These are phyloP conservation scores for Elephantulus edwardii DNA, from an alignment of 2,113 vertebrate genomes.

Conservation along the genomic window DNA sequence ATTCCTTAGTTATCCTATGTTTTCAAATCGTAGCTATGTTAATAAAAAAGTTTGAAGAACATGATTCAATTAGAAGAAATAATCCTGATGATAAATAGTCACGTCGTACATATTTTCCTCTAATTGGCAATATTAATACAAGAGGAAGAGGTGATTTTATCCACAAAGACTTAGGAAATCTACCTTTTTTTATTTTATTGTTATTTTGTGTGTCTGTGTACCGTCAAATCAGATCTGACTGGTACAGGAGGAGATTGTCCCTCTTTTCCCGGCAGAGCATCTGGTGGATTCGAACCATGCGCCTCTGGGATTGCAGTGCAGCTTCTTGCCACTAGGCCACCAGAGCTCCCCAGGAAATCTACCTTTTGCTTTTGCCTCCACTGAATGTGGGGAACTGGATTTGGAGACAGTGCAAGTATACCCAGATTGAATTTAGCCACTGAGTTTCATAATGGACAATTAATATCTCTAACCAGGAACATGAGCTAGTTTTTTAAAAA, in stretches of 20 bases:
- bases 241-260: too few relatives aligned
- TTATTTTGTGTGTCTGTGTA: too few relatives aligned
- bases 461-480: not conserved
- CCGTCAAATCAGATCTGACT: too few relatives aligned
- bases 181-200: not conserved
- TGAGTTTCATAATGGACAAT: not conserved
- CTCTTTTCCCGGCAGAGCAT: too few relatives aligned
- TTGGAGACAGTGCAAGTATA: not conserved
- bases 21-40: constrained; percentile 33
- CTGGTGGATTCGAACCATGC: too few relatives aligned
- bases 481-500: not conserved
- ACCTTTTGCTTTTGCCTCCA: not conserved
- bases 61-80: not conserved
- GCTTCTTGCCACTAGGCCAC: too few relatives aligned
- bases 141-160: not conserved
- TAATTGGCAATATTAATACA: not conserved
- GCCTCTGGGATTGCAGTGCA: too few relatives aligned
- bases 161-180: not conserved
- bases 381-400: not conserved
- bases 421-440: not conserved
- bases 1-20: not conserved
- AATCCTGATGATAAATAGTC: not conserved
- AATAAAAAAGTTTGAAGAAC: not conserved
- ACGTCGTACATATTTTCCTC: not conserved
- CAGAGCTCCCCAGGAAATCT: too few relatives aligned